Base-by-base conservation (phyloP, 2,797 vertebrate species). In the Myiotriccus ornatus region DNA sequence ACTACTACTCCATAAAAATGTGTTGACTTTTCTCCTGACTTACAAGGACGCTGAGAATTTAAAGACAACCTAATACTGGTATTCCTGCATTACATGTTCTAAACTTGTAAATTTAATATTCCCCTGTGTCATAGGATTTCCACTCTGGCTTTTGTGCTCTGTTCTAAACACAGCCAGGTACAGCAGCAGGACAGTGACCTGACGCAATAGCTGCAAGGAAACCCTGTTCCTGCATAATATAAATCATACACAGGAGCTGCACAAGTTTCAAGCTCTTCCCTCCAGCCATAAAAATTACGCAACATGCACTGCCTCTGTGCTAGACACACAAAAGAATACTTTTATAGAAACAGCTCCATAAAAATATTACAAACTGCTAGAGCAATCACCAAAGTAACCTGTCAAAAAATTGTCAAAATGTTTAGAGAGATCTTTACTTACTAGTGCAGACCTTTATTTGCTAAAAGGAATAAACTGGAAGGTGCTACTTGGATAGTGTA, bases 351-450 rank as follows among this genome's bases (percentile, higher is more conserved):
- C 2, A 0, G 68, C 46, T 86, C 85, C 68, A 85, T 47, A 70
- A 92, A 96, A 93, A 92, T 63, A 87, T 37, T 94, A 60, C 64
- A 71, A 81, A 92, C 64, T 85, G 76, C 84, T 75, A 52, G 64
- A 94, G 68, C 53, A 87, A 91, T 64, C 89, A 81, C 84, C 78
- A 30, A 90, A 86, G 83, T 75, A 96, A 81, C 86, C 91, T 71
- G 91, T 84, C 95, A 93, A 92, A 89, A 93, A 90, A 86, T 49
- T 82, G 89, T 90, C 95, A 96, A 74, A 96, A 92, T 67, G 82
- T 95, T 95, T 89, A 75, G 62, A 89, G 89, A 93, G 30, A 89
- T 64, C 65, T 74, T 83, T 62, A 71, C 37, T 80, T 85, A 67
- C 41, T 80, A 60, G 17, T 39, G 18, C 56, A 89, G 82, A 94